Evolutionary conservation across 2,113 vertebrate genomes (phyloP).

Genomic region (Montifringilla adamsi): DNA sequence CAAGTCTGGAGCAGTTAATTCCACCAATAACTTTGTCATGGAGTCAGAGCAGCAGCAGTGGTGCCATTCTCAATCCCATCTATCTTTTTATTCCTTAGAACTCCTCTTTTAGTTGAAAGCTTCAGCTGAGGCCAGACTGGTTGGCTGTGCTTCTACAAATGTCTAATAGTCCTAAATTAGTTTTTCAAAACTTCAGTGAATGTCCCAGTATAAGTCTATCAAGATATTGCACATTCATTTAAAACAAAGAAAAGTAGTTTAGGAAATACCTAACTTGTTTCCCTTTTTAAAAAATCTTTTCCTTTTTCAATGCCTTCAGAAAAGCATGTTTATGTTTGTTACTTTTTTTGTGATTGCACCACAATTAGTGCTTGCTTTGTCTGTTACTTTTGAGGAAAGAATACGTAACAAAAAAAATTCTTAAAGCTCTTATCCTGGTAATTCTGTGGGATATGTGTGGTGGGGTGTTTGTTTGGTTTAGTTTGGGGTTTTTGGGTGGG

Average conservation of each 20-base stretch:
- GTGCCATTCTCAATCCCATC: neutral
- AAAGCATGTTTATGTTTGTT: neutral
- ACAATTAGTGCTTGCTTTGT: neutral
- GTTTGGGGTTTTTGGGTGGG: neutral
- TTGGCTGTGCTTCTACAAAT: neutral
- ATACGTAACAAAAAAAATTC: neutral
- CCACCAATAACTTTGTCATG: neutral
- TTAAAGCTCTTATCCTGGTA: neutral
- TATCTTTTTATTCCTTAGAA: neutral
- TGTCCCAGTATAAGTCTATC: neutral
- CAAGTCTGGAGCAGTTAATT: neutral
- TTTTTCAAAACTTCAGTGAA: neutral
- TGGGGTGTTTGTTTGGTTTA: neutral
- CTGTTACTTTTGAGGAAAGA: neutral
- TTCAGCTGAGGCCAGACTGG: neutral
- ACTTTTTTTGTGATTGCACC: neutral
- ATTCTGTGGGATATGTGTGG: neutral
- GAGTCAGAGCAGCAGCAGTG: neutral
- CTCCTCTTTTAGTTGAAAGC: neutral
- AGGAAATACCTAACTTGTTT: neutral
- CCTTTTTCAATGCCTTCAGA: neutral
- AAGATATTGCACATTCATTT: neutral
- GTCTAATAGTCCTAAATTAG: neutral
- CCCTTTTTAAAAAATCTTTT: fast-evolving
- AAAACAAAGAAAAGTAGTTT: neutral